Base-by-base conservation (phyloP, 2,888 invertebrate species). In the Mongoloraphidia duomilia region DNA sequence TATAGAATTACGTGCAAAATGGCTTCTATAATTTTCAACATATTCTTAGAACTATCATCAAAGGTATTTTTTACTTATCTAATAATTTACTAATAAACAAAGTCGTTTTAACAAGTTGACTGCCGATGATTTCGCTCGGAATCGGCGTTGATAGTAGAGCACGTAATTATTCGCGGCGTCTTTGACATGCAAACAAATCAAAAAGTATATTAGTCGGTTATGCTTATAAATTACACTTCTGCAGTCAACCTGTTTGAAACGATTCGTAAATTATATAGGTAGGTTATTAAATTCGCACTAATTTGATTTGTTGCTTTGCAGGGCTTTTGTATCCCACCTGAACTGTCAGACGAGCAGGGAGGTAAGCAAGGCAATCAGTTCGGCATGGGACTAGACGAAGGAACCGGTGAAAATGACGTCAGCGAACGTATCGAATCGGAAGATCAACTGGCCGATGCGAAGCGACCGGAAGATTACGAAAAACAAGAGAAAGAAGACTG, bases 321-420 rank as follows among this genome's bases (percentile, higher is more conserved):
- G 74, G 97, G 98, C 12, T 97, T 97, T 68, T 95, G 96, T 63
- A 79, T 90, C 44, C 94, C 95, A 0, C 80, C 85, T 4, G 94
- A 93, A 61, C 69, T 87, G 58, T 82, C 79, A 58, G 84, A 85
- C 37, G 81, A 82, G 54, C 78, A 76, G 17, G 70, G 72, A 53
- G 70, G 71, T 12, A 67, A 69, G 2, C 74, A 76, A 0, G 75
- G 77, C 1, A 74, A 74, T 2, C n/a, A 38, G 6, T 41, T 34
- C 53, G 91, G 91, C 8, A 84, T 89, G 62, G 96, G 96, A 0
- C 71, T 96, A 5, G 93, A 92, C 0, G 95, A 95, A 53, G 96
- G 95, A 0, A 83, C 85, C 68, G 94, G 94, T 1, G 82, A 87
- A 56, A 91, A 87, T 59, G 97, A 99, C 66, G 92, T 96, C 33